Base-by-base conservation (phyloP, 2,888 invertebrate species). In the Clitarchus hookeri region DNA sequence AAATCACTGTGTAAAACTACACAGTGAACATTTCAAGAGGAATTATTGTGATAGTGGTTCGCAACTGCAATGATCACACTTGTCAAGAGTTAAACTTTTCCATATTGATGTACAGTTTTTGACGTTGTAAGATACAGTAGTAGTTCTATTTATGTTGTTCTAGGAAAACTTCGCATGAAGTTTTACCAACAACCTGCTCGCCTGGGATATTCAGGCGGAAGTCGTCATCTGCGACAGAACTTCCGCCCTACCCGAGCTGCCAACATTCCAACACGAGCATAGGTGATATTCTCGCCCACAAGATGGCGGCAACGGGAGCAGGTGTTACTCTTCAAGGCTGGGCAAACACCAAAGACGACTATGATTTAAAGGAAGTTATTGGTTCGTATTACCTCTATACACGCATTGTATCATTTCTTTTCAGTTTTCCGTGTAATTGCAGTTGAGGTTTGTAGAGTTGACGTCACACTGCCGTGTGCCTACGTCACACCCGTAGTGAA, bases 291-390 rank as follows among this genome's bases (percentile, higher is more conserved):
- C 92, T 94, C 91, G 92, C 93, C 88, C 93, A 92, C 91, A 94
- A 94, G 92, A 93, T 94, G 94, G 93, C 93, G 92, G 92, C 92
- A 89, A 88, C 88, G 87, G 88, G 89, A 86, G 88, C 88, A 85
- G 87, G 88, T 83, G 85, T 88, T 85, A 86, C 89, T 83, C 88
- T 88, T 78, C 88, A 91, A 89, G 92, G 92, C 91, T 98, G 98
- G 98, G 96, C 98, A 88, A 98, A 97, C 93, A 95, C 94, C 90
- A 96, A 96, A 92, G 97, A 97, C 91, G 97, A 97, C 92, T 98
- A 98, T 92, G 97, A 98, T 92, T 92, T 98, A 90, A 95, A 96
- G 89, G 98, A 98, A 93, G 97, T 98, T 90, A 98, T 98, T 91
- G 97, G 97, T 97, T 92, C 93, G 95, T 94, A 91, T 65, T n/a